phyloP scores from a whole-genome alignment of 2,888 invertebrate species.

The Hofmannophila pseudospretella region DNA sequence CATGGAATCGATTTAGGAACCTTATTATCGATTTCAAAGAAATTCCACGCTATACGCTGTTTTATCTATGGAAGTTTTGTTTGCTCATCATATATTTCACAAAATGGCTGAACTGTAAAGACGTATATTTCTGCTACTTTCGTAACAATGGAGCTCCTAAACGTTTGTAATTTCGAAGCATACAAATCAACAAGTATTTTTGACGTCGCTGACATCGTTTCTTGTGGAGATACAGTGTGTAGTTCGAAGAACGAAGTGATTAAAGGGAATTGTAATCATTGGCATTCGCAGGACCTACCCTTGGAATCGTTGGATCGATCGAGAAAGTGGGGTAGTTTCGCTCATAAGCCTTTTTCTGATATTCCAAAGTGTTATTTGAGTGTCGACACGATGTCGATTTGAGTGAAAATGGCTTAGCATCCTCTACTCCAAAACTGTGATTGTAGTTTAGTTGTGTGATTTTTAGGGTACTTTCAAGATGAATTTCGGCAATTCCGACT shows the following conservation, averaged over 20 bases:
- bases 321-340: slow-evolving; percentile 41
- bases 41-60: no score
- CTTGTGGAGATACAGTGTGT: slow-evolving; percentile 44
- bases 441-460: slow-evolving; percentile 21
- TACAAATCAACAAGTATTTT: slow-evolving; percentile 44
- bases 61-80: no score
- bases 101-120: slow-evolving; percentile 75
- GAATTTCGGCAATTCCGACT: slow-evolving; percentile 44
- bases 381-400: slow-evolving; percentile 34
- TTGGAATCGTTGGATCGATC: slow-evolving; percentile 36
- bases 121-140: slow-evolving; percentile 58
- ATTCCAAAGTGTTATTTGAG: slow-evolving; percentile 32
- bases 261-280: slow-evolving; percentile 9
- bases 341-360: slow-evolving; percentile 50
- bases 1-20: no score
- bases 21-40: no score
- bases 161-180: slow-evolving; percentile 44
- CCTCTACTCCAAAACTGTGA: slow-evolving; percentile 24
- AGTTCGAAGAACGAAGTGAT: slow-evolving; percentile 15
- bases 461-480: slow-evolving; percentile 27
- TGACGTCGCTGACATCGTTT: slow-evolving; percentile 34
- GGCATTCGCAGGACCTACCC: slow-evolving; percentile 31
- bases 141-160: slow-evolving; percentile 66
- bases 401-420: slow-evolving; percentile 48
- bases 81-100: slow-evolving; percentile 34